A percentile compares a stretch with the other conserved stretches of the same genome.
Conservation (phyloP, 1,140 invertebrate species). For the Drosophila bipectinata region DNA sequence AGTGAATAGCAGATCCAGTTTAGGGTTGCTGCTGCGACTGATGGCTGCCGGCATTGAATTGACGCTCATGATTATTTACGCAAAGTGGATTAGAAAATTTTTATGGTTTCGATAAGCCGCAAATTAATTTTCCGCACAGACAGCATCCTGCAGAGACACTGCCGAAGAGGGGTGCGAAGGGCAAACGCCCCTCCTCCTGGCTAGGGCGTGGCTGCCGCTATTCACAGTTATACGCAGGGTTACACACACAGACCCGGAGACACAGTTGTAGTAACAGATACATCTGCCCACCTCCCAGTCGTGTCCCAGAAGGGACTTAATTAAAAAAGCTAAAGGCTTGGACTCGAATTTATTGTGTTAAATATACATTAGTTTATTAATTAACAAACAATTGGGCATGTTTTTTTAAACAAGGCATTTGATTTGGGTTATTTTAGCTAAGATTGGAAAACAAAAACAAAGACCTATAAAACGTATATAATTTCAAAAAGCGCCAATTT, state of each 20-base stretch:
- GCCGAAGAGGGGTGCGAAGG: no score
- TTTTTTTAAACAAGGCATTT: no score
- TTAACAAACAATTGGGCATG: no score
- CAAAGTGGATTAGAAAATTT: conserved; percentile 61
- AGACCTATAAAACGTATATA: no score
- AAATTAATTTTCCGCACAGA: conserved; percentile 54
- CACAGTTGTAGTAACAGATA: not conserved
- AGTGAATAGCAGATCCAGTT: not conserved
- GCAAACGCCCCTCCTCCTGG: no score
- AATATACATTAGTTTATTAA: no score
- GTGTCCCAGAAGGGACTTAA: not conserved
- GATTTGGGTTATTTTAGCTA: no score
- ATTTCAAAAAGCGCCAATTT: no score
- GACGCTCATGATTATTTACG: conserved; percentile 61
- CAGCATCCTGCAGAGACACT: conserved; percentile 14
- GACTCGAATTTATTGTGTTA: not conserved
- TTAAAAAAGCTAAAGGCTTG: not conserved
- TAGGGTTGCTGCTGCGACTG: conserved; percentile 20
- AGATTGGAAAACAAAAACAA: no score
- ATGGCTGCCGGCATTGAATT: conserved; percentile 51
- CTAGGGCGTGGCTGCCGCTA: conserved; percentile 5
- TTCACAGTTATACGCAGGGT: not conserved
- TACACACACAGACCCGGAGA: not conserved
- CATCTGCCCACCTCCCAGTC: not conserved
- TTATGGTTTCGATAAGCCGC: conserved; percentile 61